Evolutionary conservation across 2,113 vertebrate species (phyloP).

Genomic region (Motacilla alba): DNA sequence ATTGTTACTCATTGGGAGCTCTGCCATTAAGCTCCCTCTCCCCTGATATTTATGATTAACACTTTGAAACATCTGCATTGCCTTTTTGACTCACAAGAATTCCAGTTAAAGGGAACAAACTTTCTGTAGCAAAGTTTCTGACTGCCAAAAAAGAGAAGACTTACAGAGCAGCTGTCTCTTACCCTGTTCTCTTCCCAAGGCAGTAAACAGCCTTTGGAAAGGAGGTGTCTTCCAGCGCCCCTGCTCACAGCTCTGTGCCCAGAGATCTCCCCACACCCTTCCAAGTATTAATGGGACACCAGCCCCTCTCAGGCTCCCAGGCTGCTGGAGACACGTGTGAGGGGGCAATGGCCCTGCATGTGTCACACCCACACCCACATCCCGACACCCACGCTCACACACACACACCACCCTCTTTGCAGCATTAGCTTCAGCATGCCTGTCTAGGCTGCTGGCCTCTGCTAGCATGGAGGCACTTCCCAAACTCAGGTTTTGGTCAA

Average conservation of each 20-base stretch:
- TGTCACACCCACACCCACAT: too few species aligned
- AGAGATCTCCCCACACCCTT: background rate
- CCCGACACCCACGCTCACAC: too few species aligned
- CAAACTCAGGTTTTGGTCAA: background rate
- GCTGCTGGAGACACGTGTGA: background rate
- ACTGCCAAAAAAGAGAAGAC: background rate
- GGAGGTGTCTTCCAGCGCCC: background rate
- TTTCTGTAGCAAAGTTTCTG: background rate
- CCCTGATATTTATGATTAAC: slow-evolving; percentile 49
- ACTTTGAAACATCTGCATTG: slow-evolving; percentile 14
- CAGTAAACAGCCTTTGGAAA: background rate
- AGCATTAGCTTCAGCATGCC: background rate
- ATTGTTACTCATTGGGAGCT: slow-evolving; percentile 5
- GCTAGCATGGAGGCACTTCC: background rate
- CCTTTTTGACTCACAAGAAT: slow-evolving; percentile 32
- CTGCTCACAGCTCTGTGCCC: background rate
- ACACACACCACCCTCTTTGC: background rate
- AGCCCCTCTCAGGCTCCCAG: background rate
- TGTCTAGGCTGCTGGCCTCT: background rate
- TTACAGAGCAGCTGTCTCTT: background rate
- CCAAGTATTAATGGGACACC: accelerated
- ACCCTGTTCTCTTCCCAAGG: background rate
- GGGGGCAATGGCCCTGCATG: accelerated
- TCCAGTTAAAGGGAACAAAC: background rate
- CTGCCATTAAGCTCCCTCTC: background rate